Evolutionary conservation across 2,113 vertebrate species (phyloP), one percentile per base, ranked within the genome.

Genomic region (Myotis davidii): DNA sequence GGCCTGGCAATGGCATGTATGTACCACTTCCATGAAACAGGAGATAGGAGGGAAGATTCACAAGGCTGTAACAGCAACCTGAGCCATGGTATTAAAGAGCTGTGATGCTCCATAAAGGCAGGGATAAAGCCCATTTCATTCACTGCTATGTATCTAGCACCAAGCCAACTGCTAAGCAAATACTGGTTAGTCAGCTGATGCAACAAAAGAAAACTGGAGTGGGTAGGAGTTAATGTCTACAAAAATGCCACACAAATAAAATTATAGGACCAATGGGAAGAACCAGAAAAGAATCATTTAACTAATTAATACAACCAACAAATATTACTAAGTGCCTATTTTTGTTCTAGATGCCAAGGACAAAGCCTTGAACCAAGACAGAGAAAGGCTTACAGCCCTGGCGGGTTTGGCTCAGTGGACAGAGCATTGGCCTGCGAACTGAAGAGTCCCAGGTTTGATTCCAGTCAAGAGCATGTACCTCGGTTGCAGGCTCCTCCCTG

Each of bases 261-360:
- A 34, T 69, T 88, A n/a, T 45, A 42, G n/a, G 14, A 90, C 81
- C 39, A 85, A 72, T 37, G n/a, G 25, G 50, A 92, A 90, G 17
- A 61, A 34, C 25, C 52, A 78, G 50, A 86, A 88, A 81, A 54
- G n/a, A 34, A 42, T 34, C 9, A 52, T 77, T 77, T 70, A 83
- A 77, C 50, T 67, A 65, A 61, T 56, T 83, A 64, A 56, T 27
- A 90, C 17, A 72, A 81, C 29, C 18, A 86, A 61, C 20, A 85
- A 88, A 8, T 72, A 45, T 59, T 91, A 78, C 13, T 90, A 85
- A 83, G 78, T 82, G 69, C n/a, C 61, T 88, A 67, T 59, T 69
- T 83, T 65, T 59, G 64, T 88, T 94, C 34, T 70, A 74, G n/a
- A 91, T 84, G 69, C 17, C 73, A 88, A 82, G 45, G 17, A 91